Evolutionary conservation across 2,888 invertebrate species (phyloP), one percentile per base, ranked within the genome.

Genomic region (Meandrusa payeni): DNA sequence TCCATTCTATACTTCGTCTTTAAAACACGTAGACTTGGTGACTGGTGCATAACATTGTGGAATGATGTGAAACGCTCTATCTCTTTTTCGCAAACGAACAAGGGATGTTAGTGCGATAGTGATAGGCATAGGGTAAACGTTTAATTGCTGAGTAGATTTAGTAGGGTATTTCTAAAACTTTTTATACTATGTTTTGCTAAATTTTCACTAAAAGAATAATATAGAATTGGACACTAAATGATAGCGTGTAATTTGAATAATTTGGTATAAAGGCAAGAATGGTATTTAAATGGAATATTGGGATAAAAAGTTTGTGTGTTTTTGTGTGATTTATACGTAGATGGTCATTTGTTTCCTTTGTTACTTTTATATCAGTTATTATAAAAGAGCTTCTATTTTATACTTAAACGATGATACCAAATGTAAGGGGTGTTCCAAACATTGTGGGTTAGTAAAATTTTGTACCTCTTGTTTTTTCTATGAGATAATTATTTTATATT

Each of bases 171-270:
- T 83, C 82, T 85, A 82, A 82, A 86, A 82, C 71, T 86, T 86
- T n/a, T 86, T 87, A 76, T 87, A 87, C 86, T 86, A 85, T 86
- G 86, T 87, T 87, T 87, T 86, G 87, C 87, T 70, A 87, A 86
- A 85, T 85, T 85, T 86, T 86, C 86, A 87, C 86, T 83, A 77
- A 79, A 76, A 69, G 51, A 56, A 55, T 59, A 66, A 63, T 72
- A 79, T 83, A 83, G 82, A 77, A 72, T 79, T 77, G 82, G 75
- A 81, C 86, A 86, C 86, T 76, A 77, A 78, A 56, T 58, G 56
- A 67, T 80, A 81, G 78, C 47, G 55, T 58, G 55, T 57, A 47
- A 51, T 61, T 55, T 61, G 67, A 63, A 57, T 60, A 64, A 64
- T 69, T 72, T 74, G 69, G 63, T 43, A 37, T 43, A 62, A 64